Base-by-base conservation (phyloP, 2,797 vertebrate species). In the Tragelaphus oryx region DNA sequence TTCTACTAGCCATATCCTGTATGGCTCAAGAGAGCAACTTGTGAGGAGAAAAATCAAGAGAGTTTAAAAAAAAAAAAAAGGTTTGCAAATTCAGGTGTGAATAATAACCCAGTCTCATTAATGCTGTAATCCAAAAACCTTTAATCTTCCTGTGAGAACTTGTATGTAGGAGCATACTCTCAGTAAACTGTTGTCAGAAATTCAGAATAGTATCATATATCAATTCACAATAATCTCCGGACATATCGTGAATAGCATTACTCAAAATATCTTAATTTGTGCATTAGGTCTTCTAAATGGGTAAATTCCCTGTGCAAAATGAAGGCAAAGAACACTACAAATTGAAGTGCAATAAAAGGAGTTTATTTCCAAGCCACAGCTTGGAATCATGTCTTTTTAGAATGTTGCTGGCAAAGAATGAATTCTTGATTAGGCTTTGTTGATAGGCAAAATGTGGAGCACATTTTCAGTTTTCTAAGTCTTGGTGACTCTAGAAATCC, bases 291-390 rank as follows among this genome's bases (percentile, higher is more conserved):
- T 95, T 92, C 89, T 96, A 97, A 97, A 97, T 96, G 81, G 96
- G 54, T 96, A 98, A 97, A 96, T 30, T 30, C 84, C 80, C 4
- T 54, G 52, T 60, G 46, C 92, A 95, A 94, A 95, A 95, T 65
- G 75, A 79, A 95, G 94, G 80, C 95, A 94, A 78, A 97, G 74
- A 90, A 85, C 95, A 87, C 78, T 94, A 54, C 86, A 96, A 95
- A 96, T 95, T 96, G 93, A 98, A 97, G 96, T 96, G 60, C 74
- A 95, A 89, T 94, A 81, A 93, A 97, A 96, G 88, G 68, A 96
- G 33, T 79, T 97, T 97, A 75, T 97, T 95, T 94, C 62, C 22
- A 97, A 96, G 79, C 6, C 80, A 74, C 60, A 95, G 57, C 93
- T 95, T 98, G 57, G 95, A 97, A 97, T 97, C 50, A 79, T 54